Conservation (phyloP, 2,797 vertebrate species). For the Falco cherrug region DNA sequence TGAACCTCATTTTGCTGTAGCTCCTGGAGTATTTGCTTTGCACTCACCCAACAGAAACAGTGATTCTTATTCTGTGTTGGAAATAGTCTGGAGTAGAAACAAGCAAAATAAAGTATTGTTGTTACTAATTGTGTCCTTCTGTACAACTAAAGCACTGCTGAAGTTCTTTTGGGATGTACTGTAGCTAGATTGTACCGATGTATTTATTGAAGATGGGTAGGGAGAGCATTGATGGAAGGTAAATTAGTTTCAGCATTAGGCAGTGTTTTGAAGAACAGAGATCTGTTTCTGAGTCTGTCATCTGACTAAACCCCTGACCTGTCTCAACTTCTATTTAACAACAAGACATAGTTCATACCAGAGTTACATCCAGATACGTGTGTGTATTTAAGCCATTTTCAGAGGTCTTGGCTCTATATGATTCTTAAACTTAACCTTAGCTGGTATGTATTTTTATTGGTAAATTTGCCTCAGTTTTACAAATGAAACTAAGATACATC, state of each 20-base stretch:
- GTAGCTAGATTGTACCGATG: not conserved
- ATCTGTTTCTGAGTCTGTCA: not conserved
- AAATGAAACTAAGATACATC: not conserved
- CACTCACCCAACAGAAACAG: not conserved
- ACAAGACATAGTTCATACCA: not conserved
- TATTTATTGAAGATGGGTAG: not conserved
- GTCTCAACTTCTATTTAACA: not conserved
- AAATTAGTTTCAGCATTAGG: not conserved
- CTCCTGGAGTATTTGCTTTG: not conserved
- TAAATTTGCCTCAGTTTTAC: not conserved
- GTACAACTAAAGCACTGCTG: not conserved
- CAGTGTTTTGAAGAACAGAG: not conserved
- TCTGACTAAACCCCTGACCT: not conserved
- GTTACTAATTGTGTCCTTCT: not conserved
- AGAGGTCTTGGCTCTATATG: not conserved
- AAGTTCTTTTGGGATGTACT: not conserved
- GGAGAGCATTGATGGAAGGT: not conserved
- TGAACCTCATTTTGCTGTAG: not conserved
- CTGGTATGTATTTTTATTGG: not conserved
- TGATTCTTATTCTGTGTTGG: not conserved
- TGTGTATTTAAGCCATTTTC: not conserved
- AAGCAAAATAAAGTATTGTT: not conserved
- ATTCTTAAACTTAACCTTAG: not conserved
- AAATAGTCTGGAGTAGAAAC: not conserved
- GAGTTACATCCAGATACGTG: not conserved